Evolutionary conservation across 2,113 vertebrate species (phyloP).

Genomic region (Cichladusa arquata): DNA sequence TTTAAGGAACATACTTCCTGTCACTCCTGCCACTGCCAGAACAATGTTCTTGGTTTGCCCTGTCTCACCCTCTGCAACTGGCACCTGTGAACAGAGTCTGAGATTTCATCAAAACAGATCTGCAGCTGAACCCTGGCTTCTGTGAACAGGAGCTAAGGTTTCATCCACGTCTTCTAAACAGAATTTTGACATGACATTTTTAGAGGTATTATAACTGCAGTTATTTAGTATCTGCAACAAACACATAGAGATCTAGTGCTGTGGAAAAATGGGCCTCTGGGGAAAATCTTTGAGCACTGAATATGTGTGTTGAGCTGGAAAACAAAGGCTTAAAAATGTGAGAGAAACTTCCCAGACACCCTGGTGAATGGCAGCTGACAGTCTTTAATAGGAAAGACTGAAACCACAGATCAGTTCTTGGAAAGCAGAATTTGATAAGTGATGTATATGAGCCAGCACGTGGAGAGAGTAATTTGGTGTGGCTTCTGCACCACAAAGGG

Average conservation of each 20-base stretch:
- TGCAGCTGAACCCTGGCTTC: neutral
- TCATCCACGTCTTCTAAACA: conserved; percentile 1
- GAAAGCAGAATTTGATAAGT: neutral
- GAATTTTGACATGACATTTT: conserved; percentile 14
- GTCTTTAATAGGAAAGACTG: neutral
- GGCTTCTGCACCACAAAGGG: neutral
- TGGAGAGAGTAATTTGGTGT: neutral
- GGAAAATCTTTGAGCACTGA: neutral
- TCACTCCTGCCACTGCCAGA: neutral
- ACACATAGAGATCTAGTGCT: neutral
- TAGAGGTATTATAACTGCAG: neutral
- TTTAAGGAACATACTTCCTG: neutral
- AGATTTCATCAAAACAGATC: neutral
- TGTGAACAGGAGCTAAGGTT: neutral
- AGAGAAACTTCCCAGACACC: neutral
- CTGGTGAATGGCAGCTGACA: conserved; percentile 4
- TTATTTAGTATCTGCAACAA: conserved; percentile 33
- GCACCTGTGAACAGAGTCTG: neutral
- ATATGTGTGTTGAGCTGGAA: neutral
- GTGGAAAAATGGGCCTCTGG: neutral
- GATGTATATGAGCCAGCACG: neutral
- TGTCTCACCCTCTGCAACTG: neutral
- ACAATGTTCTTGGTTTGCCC: neutral
- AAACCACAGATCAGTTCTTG: neutral
- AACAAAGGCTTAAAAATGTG: neutral